Percentiles rank a stretch among this genome's conserved stretches.
Conservation (phyloP, 2,797 vertebrate genomes). For the Oryzias sinensis region DNA sequence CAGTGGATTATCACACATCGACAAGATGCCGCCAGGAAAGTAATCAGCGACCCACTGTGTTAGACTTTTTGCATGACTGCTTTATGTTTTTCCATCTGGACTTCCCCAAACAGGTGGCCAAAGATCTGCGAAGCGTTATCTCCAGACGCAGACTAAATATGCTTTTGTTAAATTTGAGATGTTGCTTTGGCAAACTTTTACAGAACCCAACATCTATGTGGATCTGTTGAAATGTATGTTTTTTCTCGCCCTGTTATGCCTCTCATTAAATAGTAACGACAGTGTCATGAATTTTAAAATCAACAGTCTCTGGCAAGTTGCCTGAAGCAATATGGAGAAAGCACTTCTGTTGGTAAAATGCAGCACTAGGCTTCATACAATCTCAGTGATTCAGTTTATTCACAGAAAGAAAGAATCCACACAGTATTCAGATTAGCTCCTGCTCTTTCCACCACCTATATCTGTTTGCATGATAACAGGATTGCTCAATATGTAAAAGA, state of each 20-base stretch:
- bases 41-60: conserved; percentile 23
- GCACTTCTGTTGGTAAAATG: neutral
- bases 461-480: conserved; percentile 13
- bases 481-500: conserved; percentile 39
- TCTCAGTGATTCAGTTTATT: neutral
- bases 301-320: neutral
- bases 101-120: conserved; percentile 34
- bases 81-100: conserved; percentile 36
- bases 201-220: too few relatives aligned
- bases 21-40: conserved; percentile 18
- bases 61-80: conserved; percentile 32
- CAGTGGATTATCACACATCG: conserved; percentile 13
- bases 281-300: conserved; percentile 2
- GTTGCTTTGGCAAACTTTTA: too few relatives aligned
- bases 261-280: neutral
- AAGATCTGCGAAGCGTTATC: conserved; percentile 20
- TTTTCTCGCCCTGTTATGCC: neutral
- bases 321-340: neutral
- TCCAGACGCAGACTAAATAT: conserved; percentile 13
- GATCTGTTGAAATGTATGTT: neutral
- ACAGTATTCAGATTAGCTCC: neutral
- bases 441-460: neutral
- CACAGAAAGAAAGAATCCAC: conserved; percentile 2
- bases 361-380: conserved; percentile 8
- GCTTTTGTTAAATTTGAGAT: conserved; percentile 13